Base-by-base conservation (phyloP, 1,140 invertebrate species). In the Bilobella aurantiaca region DNA sequence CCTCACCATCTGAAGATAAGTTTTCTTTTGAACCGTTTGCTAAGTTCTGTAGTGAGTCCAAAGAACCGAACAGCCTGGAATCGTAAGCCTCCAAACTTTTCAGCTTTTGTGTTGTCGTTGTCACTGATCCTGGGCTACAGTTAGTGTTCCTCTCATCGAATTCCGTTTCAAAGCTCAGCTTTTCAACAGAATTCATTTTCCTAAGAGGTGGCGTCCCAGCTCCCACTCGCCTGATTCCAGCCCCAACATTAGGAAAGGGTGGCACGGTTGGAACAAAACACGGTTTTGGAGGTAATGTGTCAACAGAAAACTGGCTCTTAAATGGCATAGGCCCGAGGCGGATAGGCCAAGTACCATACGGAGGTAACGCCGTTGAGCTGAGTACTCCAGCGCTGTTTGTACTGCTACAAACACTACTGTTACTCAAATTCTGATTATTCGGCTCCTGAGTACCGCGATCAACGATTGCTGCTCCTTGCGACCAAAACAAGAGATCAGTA, bases 41-140 rank as follows among this genome's bases (percentile, higher is more conserved):
- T 1, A 70, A 28, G 59, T 86, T 84, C 71, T 84, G 82, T 3
- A 87, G 74, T 0, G 85, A 86, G 74, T 86, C 85, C 68, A 86
- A 78, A 37, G 85, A 86, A 21, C 70, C 68, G 46, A 72, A 61
- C 14, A 59, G 29, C 58, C 66, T 67, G 14, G 70, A 58, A 37
- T 67, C 57, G 56, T 64, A 66, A 49, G 31, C 34, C 49, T 25
- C 0, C 46, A 14, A 14, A 62, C 64, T 23, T 67, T 66, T 31
- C 79, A 76, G 72, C 81, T 78, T n/a, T n/a, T n/a, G n/a, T n/a
- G n/a, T n/a, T n/a, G n/a, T n/a, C 25, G 77, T 77, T 63, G 78
- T n/a, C 79, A 69, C 81, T 81, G 32, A 80, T 72, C 74, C 63
- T 81, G 80, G 18, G 79, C 73, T 70, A 77, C 72, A 16, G 74